phyloP scores from a whole-genome alignment of 2,888 invertebrate genomes.

The Poecilobothrus nobilitatus region DNA sequence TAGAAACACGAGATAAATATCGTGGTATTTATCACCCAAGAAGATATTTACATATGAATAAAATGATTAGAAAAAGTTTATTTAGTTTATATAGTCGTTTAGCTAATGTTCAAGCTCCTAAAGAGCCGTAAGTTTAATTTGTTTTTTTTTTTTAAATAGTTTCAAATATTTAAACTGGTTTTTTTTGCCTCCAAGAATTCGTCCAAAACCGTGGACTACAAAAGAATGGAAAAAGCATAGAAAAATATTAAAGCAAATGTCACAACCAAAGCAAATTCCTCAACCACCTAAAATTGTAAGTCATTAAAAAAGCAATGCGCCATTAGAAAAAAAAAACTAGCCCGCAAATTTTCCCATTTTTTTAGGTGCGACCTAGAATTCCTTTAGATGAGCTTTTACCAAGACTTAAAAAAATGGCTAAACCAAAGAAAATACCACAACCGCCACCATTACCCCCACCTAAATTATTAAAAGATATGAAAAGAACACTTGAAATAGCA shows the following conservation, averaged over 20 bases:
- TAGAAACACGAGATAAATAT: constrained; percentile 7
- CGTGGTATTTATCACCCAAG: not conserved
- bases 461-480: not conserved
- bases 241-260: constrained; percentile 29
- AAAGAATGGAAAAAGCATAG: constrained; percentile 30
- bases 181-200: constrained; percentile 26
- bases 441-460: not conserved
- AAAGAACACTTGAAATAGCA: not conserved
- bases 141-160: not conserved
- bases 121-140: constrained; percentile 26
- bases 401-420: not conserved
- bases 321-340: no score
- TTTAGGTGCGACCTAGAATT: no score
- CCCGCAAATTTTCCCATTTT: no score
- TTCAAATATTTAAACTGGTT: not conserved
- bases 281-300: constrained; percentile 27
- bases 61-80: constrained; percentile 33
- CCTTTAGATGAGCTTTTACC: not conserved
- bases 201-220: constrained; percentile 26
- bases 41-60: constrained; percentile 30
- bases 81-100: constrained; percentile 39
- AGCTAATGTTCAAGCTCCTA: constrained; percentile 31
- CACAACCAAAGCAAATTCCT: constrained; percentile 32
- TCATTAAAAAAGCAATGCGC: no score
- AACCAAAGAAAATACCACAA: not conserved